A percentile compares a stretch with the other conserved stretches of the same genome.
These are phyloP conservation scores for Bos javanicus DNA, from an alignment of 2,113 vertebrate genomes.

Conservation along the genomic window DNA sequence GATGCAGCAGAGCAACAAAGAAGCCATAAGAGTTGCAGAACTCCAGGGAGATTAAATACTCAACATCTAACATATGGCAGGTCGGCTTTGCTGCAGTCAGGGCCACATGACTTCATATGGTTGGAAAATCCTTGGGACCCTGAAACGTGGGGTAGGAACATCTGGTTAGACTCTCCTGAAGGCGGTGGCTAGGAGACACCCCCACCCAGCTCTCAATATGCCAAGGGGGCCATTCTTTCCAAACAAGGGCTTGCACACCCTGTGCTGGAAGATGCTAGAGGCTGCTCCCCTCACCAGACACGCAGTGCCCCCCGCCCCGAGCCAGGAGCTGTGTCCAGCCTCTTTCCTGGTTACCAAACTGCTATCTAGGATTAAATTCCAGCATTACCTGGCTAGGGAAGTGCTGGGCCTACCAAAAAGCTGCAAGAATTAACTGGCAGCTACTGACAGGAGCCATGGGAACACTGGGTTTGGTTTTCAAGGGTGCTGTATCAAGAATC, in stretches of 20 bases:
- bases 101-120: neutral
- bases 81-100: neutral
- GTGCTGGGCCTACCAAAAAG: neutral
- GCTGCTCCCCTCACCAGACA: neutral
- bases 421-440: neutral
- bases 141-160: neutral
- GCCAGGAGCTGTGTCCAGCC: neutral
- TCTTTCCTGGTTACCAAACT: neutral
- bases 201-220: neutral
- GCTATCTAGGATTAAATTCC: neutral
- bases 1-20: neutral
- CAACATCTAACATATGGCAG: neutral
- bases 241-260: neutral
- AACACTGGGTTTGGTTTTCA: neutral
- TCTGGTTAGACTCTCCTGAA: neutral
- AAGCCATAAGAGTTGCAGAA: neutral
- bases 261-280: neutral
- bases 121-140: neutral
- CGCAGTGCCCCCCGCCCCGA: rapidly evolving
- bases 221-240: neutral
- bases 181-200: neutral
- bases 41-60: neutral
- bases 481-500: neutral
- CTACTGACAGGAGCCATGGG: neutral
- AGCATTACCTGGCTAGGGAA: neutral